Base-by-base conservation (phyloP, 2,888 invertebrate species). In the Thelaira solivaga region DNA sequence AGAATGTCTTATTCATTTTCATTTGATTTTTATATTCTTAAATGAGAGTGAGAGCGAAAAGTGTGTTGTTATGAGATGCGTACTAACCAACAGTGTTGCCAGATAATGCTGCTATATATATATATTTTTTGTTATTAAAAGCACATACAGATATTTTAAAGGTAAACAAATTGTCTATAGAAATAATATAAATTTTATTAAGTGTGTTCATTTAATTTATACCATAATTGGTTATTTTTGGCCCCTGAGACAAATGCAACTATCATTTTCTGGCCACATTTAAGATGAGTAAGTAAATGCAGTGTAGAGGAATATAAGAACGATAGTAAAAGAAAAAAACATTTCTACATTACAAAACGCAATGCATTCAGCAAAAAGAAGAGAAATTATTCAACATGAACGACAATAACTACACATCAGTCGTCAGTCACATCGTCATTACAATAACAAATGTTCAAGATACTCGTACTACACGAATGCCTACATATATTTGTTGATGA, bases 291-390 rank as follows among this genome's bases (percentile, higher is more conserved):
- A 51, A 39, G 29, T n/a, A 5, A 49, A 29, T 64, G 49, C 49
- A 39, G 13, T 39, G 47, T 36, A n/a, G 22, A 57, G 39, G 41
- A 69, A 47, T 51, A 20, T 20, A 51, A 62, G 71, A 62, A 45
- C 57, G 47, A 49, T 26, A 57, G 26, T 11, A 43, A 31, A 11
- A 53, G 13, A 2, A 11, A 59, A 8, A 26, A 53, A 24, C 51
- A 49, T 59, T 41, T 61, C 34, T 61, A 36, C 36, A 62, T 62
- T 55, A 72, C 53, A 36, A 72, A 72, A 47, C 45, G 34, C 24
- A 51, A 43, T 43, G 16, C 6, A 51, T 29, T n/a, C n/a, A n/a
- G n/a, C n/a, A 69, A 34, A 13, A 36, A 8, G 41, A 68, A 6
- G 16, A 36, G 45, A 49, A 3, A 45, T 34, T 29, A 34, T 31